Conservation (phyloP, 2,113 vertebrate genomes). For the Macquaria ambigua region DNA sequence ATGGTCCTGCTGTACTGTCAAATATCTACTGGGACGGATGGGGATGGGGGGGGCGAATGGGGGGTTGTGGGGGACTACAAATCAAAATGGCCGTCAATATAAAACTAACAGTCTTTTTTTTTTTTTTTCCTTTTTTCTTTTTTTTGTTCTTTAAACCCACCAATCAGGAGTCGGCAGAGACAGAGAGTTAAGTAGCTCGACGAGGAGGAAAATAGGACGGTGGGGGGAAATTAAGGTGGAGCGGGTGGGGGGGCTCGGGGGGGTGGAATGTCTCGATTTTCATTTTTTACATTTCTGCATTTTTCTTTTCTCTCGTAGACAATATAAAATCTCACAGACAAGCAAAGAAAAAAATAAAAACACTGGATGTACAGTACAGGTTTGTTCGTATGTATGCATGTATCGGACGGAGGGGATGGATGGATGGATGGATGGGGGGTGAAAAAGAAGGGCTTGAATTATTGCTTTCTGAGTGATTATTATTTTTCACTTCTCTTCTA, state of each 20-base stretch:
- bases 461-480: slow-evolving; percentile 86
- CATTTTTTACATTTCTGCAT: slow-evolving; percentile 53
- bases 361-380: slow-evolving; percentile 64
- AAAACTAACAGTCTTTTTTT: slow-evolving; percentile 86
- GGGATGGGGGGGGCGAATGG: background rate
- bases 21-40: slow-evolving; percentile 77
- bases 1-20: slow-evolving; percentile 80
- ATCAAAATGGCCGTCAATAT: slow-evolving; percentile 82
- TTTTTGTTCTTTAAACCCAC: slow-evolving; percentile 53
- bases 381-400: slow-evolving; percentile 46
- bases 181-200: slow-evolving; percentile 41
- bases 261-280: slow-evolving; percentile 70
- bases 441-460: slow-evolving; percentile 74
- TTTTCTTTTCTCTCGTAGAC: slow-evolving; percentile 77
- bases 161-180: slow-evolving; percentile 58
- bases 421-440: background rate
- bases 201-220: background rate
- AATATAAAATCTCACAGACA: slow-evolving; percentile 87
- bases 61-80: slow-evolving; percentile 67
- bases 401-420: slow-evolving; percentile 28
- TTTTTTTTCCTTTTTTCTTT: slow-evolving; percentile 42
- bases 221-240: background rate
- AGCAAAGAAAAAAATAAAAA: slow-evolving; percentile 77
- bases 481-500: slow-evolving; percentile 77
- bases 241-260: background rate